These are phyloP conservation scores for Pterocles orientalis DNA, from an alignment of 2,113 vertebrate species.

Conservation along the genomic window DNA sequence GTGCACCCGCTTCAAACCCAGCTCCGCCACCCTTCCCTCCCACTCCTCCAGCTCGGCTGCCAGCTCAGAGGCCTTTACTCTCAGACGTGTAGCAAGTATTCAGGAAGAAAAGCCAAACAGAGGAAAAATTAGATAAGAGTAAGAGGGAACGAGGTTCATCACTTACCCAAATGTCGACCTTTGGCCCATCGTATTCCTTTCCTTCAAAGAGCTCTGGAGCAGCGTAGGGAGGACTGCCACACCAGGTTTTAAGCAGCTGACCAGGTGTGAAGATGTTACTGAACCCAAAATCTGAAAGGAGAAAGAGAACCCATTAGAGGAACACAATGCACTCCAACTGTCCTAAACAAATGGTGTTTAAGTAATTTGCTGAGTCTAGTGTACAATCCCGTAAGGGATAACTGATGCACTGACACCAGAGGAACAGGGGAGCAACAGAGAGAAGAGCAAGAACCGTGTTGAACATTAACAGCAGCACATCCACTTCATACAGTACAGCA, in stretches of 20 bases:
- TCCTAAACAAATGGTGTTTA: background rate
- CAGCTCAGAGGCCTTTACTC: background rate
- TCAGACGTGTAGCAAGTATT: rapidly evolving
- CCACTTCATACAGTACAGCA: rapidly evolving
- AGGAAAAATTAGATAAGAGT: background rate
- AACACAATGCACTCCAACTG: background rate
- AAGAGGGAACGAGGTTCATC: background rate
- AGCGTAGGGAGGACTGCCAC: constrained; percentile 95
- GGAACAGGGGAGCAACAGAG: background rate
- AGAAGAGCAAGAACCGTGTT: background rate
- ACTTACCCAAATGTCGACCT: constrained; percentile 98
- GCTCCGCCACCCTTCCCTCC: too few species aligned
- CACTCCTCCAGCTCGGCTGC: background rate
- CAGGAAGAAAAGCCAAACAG: background rate
- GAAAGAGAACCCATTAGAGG: background rate
- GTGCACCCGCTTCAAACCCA: too few species aligned
- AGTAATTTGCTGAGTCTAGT: background rate
- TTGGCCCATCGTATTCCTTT: constrained; percentile 97
- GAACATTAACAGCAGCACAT: background rate
- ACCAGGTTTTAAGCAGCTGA: constrained; percentile 98
- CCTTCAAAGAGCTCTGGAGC: constrained; percentile 97
- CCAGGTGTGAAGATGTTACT: constrained; percentile 96
- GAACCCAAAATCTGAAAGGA: constrained; percentile 91
- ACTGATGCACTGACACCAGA: background rate
- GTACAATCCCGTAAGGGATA: rapidly evolving